These are phyloP conservation scores for Aelia acuminata DNA, from an alignment of 2,888 invertebrate genomes.

Conservation along the genomic window DNA sequence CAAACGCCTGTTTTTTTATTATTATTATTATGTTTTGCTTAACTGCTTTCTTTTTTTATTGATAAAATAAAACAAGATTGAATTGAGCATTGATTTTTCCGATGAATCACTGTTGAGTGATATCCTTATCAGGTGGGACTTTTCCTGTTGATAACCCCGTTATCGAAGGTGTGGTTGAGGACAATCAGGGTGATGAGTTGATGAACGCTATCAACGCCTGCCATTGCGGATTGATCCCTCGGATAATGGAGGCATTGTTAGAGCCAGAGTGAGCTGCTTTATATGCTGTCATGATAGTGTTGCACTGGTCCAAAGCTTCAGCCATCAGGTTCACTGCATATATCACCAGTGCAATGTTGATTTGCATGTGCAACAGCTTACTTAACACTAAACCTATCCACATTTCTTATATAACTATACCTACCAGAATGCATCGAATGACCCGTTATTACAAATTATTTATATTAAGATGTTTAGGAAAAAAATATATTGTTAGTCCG, in stretches of 20 bases:
- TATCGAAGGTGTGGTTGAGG: background rate
- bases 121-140: background rate
- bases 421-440: too few relatives aligned
- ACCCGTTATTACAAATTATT: too few relatives aligned
- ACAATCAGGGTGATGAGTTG: background rate
- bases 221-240: background rate
- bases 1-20: too few relatives aligned
- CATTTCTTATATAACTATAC: too few relatives aligned
- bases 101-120: too few relatives aligned
- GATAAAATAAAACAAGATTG: too few relatives aligned
- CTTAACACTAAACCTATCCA: too few relatives aligned
- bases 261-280: background rate
- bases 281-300: conserved; percentile 17
- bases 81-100: too few relatives aligned
- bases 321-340: background rate
- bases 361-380: background rate
- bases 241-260: conserved; percentile 20
- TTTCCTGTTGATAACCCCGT: background rate
- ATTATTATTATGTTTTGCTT: too few relatives aligned
- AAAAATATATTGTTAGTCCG: too few relatives aligned
- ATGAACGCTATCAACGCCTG: conserved; percentile 9
- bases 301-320: background rate
- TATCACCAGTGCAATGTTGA: background rate
- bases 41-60: too few relatives aligned
- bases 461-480: too few relatives aligned